Percentiles rank a stretch among this genome's conserved stretches.
Evolutionary conservation across 2,113 vertebrate species (phyloP).

Genomic region (Tricholaema leucomelas): DNA sequence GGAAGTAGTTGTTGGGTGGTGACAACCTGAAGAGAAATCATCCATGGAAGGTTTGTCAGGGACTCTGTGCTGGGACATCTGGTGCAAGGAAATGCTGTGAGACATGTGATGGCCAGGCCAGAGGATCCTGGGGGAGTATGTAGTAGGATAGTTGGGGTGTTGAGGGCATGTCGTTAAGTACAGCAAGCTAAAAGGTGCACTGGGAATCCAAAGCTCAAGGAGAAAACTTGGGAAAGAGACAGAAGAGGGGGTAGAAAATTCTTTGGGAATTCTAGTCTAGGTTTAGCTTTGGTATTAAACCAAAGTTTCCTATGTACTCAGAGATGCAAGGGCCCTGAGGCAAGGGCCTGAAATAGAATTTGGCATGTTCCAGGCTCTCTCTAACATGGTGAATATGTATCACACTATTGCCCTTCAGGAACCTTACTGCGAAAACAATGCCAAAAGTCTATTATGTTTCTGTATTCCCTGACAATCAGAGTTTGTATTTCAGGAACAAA

Average conservation of each 20-base stretch:
- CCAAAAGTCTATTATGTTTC: conserved; percentile 7
- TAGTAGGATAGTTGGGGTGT: not conserved
- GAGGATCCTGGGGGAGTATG: accelerated
- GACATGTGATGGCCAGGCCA: accelerated
- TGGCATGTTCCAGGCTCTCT: conserved; percentile 5
- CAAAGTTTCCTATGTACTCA: conserved; percentile 37
- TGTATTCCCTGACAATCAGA: not conserved
- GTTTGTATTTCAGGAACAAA: conserved; percentile 37
- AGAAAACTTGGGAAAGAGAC: not conserved
- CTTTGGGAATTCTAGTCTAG: not conserved
- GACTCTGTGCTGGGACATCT: not conserved
- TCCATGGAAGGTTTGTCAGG: not conserved
- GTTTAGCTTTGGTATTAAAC: conserved; percentile 34
- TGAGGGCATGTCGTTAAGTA: not conserved
- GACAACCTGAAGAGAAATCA: not conserved
- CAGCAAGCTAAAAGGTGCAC: not conserved
- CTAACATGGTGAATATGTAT: not conserved
- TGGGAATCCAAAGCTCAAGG: not conserved
- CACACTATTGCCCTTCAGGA: not conserved
- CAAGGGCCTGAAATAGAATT: conserved; percentile 26
- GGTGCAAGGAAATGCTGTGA: not conserved
- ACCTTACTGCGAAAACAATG: conserved; percentile 13
- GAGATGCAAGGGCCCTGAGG: not conserved
- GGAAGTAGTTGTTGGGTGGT: not conserved
- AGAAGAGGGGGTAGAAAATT: not conserved